phyloP scores from a whole-genome alignment of 2,797 vertebrate species.

The Thamnophis elegans region DNA sequence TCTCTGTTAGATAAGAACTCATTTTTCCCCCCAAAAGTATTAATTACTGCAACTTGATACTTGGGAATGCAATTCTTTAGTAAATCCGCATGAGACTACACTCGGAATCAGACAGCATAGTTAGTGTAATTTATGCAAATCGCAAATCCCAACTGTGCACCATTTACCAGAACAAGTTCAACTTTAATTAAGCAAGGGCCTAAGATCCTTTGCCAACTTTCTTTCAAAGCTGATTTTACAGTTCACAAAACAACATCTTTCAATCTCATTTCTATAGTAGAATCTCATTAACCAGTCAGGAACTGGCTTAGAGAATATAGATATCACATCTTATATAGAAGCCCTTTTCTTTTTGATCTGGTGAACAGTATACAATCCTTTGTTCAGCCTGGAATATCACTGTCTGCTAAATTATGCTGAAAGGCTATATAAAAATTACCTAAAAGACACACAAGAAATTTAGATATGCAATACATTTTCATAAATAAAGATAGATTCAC shows the following conservation, averaged over 20 bases:
- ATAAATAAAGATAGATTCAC: neutral
- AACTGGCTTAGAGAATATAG: constrained; percentile 1
- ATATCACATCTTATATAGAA: neutral
- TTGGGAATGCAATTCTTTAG: constrained; percentile 30
- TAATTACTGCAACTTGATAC: constrained; percentile 23
- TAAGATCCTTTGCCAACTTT: constrained; percentile 63
- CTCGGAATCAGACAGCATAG: constrained; percentile 56
- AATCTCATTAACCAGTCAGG: constrained; percentile 52
- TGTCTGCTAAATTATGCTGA: constrained; percentile 20
- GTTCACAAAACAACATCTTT: constrained; percentile 55
- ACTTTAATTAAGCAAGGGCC: constrained; percentile 65
- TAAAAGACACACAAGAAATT: constrained; percentile 23
- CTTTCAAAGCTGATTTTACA: constrained; percentile 66
- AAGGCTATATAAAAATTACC: constrained; percentile 40
- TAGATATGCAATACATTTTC: constrained; percentile 32
- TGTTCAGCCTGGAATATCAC: constrained; percentile 18
- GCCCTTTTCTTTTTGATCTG: constrained; percentile 4
- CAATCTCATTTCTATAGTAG: constrained; percentile 49
- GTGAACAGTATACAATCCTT: neutral
- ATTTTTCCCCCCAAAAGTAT: constrained; percentile 42
- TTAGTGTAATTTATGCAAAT: constrained; percentile 63
- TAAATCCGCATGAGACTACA: constrained; percentile 44
- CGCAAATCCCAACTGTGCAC: constrained; percentile 65
- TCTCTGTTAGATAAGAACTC: constrained; percentile 16
- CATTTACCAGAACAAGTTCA: constrained; percentile 68